These are phyloP conservation scores for Malthinus flaveolus DNA, from an alignment of 2,888 invertebrate species.

Conservation along the genomic window DNA sequence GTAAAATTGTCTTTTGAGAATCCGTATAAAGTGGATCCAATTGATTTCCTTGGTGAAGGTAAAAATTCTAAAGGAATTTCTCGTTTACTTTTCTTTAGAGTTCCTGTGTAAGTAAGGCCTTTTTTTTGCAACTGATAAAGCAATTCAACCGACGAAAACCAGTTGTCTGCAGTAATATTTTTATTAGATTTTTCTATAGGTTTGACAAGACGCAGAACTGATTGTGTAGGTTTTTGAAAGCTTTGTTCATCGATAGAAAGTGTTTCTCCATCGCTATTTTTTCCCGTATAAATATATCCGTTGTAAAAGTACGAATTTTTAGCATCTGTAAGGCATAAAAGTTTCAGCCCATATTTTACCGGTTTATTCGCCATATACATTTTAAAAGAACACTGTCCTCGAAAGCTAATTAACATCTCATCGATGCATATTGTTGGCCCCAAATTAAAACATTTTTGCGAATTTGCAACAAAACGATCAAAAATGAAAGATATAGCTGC, in stretches of 20 bases:
- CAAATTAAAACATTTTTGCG: slow-evolving; percentile 11
- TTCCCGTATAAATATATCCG: no score
- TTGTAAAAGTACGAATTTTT: slow-evolving; percentile 30
- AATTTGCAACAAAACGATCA: slow-evolving; percentile 16
- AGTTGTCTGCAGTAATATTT: not conserved
- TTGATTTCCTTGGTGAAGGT: not conserved
- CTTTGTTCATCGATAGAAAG: no score
- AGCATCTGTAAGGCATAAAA: slow-evolving; percentile 34
- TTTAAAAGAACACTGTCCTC: slow-evolving; percentile 17
- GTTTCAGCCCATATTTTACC: slow-evolving; percentile 39
- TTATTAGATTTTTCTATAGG: not conserved
- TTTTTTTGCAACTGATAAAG: not conserved
- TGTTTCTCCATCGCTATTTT: no score
- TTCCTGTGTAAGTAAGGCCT: not conserved
- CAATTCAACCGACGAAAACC: not conserved
- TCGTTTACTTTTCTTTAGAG: not conserved
- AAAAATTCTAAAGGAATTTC: not conserved
- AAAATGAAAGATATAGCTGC: slow-evolving; percentile 26
- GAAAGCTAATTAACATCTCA: slow-evolving; percentile 25
- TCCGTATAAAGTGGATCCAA: not conserved
- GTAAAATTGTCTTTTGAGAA: not conserved
- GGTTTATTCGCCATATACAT: slow-evolving; percentile 38
- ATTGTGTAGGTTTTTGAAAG: not conserved
- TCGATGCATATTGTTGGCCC: slow-evolving; percentile 19
- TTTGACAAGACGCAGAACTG: not conserved